These are phyloP conservation scores for Pandemis heparana DNA, from an alignment of 2,888 invertebrate species.

Conservation along the genomic window DNA sequence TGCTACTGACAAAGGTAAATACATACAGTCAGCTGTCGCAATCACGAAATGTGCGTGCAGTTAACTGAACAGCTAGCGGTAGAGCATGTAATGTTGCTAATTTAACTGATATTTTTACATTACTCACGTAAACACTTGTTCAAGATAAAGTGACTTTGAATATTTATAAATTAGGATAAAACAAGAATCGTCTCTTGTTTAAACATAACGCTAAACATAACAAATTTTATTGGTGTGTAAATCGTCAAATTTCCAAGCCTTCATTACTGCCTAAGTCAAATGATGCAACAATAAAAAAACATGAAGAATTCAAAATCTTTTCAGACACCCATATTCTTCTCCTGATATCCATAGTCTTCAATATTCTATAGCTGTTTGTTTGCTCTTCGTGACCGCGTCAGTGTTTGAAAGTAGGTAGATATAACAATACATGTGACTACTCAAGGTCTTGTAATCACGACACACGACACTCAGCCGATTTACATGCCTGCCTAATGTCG, in stretches of 20 bases:
- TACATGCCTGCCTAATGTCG: constrained; percentile 39
- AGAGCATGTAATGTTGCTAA: too few species aligned
- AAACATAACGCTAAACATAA: too few species aligned
- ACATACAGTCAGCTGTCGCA: neutral
- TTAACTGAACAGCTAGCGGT: too few species aligned
- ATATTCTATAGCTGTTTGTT: constrained; percentile 4
- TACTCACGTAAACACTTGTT: too few species aligned
- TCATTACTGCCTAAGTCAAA: too few species aligned
- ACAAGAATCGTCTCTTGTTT: too few species aligned
- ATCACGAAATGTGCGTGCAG: neutral
- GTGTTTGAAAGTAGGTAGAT: constrained; percentile 13
- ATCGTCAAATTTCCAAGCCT: too few species aligned
- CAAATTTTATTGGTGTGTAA: too few species aligned
- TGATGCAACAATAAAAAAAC: too few species aligned
- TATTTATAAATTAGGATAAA: too few species aligned
- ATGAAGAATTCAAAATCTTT: neutral
- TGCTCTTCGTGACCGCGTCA: constrained; percentile 25
- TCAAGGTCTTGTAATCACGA: constrained; percentile 40
- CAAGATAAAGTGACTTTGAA: too few species aligned
- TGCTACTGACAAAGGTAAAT: constrained; percentile 8
- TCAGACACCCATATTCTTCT: neutral
- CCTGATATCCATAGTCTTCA: neutral
- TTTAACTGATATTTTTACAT: too few species aligned
- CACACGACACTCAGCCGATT: constrained; percentile 20
- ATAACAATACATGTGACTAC: constrained; percentile 36